Conservation (phyloP, 2,113 vertebrate species). For the Odocoileus hemionus region DNA sequence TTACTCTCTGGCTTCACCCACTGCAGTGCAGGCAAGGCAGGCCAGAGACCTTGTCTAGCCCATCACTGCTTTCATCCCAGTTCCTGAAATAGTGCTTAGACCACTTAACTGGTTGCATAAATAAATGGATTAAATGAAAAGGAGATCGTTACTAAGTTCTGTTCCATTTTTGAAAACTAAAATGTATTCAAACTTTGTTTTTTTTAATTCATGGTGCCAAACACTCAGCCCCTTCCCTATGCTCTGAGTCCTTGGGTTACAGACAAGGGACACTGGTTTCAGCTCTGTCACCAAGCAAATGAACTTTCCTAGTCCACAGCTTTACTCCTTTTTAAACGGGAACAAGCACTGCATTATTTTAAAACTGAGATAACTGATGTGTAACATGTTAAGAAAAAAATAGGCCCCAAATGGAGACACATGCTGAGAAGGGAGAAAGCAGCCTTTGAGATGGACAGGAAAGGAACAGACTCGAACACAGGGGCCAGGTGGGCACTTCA, state of each 20-base stretch:
- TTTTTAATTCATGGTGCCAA: neutral
- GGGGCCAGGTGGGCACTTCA: neutral
- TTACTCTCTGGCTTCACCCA: neutral
- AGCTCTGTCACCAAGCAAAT: neutral
- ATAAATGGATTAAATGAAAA: neutral
- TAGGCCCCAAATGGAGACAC: neutral
- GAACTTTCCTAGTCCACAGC: neutral
- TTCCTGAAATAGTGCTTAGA: neutral
- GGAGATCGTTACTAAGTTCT: neutral
- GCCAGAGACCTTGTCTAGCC: no score
- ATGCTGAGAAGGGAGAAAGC: neutral
- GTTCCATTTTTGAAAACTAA: neutral
- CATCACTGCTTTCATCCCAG: neutral
- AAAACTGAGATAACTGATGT: neutral
- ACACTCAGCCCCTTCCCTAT: neutral
- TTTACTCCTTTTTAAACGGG: neutral
- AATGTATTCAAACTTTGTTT: neutral
- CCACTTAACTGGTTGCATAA: neutral
- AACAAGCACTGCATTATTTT: no score
- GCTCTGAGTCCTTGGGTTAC: neutral
- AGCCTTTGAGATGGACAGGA: no score
- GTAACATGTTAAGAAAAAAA: neutral
- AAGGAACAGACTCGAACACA: neutral
- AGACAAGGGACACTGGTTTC: neutral
- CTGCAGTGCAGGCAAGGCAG: neutral